Evolutionary conservation across 1,140 invertebrate genomes (phyloP), one percentile per base, ranked within the genome.

Genomic region (Atopsyche davidsoni): DNA sequence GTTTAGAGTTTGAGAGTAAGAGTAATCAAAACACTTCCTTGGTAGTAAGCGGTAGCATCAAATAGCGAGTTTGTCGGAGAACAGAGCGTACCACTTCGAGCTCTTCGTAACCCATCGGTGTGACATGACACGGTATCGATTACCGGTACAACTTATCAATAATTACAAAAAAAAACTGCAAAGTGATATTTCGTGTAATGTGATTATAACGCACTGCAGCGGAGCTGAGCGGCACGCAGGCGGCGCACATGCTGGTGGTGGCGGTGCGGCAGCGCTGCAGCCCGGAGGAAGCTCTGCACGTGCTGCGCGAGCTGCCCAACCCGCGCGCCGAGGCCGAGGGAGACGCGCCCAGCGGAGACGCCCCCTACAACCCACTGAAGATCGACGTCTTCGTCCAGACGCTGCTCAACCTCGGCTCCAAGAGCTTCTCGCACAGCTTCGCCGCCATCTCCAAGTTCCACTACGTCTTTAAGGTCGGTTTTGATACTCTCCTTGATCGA

Each of bases 381-480:
- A 96, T 99, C 35, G 92, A 97, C 63, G 89, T 99, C 0, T 98
- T 99, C 69, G 89, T 96, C 4, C 91, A 96, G 60, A 96, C 92
- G 0, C 69, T 99, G 46, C 75, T 99, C 0, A 89, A 94, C 64
- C 72, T 97, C 31, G 95, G 93, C 16, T 89, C 87, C 2, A 98
- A 98, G 73, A 97, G 93, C 62, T 96, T 98, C 63, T 96, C 93
- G 56, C 96, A 99, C 65, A 92, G 92, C 59, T 98, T 98, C 72
- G 91, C 96, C 11, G 95, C 93, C 25, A 90, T 99, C 60, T 91
- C 91, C 14, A 98, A 98, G 76, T 98, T 96, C 65, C 89, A 96
- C 70, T 83, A 88, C 62, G 87, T 96, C 1, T 89, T 98, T 59
- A 95, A 96, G 72, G 85, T 87, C 25, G 25, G 25, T 28, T 7